Evolutionary conservation across 2,888 invertebrate species (phyloP), one percentile per base, ranked within the genome.

Genomic region (Drosophila mayaguana): DNA sequence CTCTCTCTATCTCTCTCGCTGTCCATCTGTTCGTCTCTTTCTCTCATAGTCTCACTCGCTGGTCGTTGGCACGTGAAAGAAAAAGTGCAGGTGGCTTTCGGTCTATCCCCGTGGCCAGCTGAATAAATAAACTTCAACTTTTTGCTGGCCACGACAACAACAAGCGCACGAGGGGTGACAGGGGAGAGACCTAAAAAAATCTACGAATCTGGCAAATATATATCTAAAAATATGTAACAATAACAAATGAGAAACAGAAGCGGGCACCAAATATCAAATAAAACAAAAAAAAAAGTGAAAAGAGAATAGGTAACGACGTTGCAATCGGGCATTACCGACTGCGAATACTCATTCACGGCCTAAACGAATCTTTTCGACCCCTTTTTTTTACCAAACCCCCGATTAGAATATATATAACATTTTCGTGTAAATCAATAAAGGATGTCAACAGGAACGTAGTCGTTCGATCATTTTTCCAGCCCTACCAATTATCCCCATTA

Each of bases 101-200:
- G 38, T 62, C 67, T 51, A 48, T 75, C 40, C 67, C 57, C 81
- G 63, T 72, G 54, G 63, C 69, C 70, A 76, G 61, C 55, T 64
- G 63, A 86, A 89, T 87, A 84, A 89, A 87, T 83, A 83, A 89
- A 83, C 79, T 84, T 87, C 60, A 78, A 76, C 87, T 83, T 86
- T 88, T 80, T 78, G 75, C 65, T 62, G 59, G 76, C 84, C 87
- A 71, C 75, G 78, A 64, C 32, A 32, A 8, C 28, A 28, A 28
- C 63, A 63, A 65, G 38, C 60, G 56, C 25, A 65, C 48, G 48
- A 34, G 42, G 36, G 8, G 22, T 11, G 40, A 16, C n/a, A 18
- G 25, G 18, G 40, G 7, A 54, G 40, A 53, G 16, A 36, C 20
- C 36, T 36, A 45, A 40, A 42, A 43, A 54, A 57, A 69, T 73